phyloP scores from a whole-genome alignment of 2,113 vertebrate genomes.

The Pelmatolapia mariae region DNA sequence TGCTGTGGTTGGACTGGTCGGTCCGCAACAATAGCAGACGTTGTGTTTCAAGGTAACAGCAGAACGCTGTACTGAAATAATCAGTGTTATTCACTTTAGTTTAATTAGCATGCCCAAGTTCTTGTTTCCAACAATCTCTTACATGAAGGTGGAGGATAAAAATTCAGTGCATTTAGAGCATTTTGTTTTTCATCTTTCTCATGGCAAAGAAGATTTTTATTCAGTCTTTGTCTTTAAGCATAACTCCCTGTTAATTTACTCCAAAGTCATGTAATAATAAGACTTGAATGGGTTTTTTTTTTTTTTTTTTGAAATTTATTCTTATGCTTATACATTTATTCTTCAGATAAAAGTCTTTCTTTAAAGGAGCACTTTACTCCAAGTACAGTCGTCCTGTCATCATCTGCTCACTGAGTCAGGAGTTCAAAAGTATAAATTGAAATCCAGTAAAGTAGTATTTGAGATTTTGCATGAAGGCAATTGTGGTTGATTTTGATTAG shows the following conservation, averaged over 20 bases:
- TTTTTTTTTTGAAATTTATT: background rate
- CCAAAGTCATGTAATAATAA: background rate
- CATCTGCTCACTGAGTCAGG: background rate
- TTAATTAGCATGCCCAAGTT: background rate
- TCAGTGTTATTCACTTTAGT: background rate
- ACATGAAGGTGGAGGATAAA: background rate
- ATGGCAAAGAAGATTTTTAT: background rate
- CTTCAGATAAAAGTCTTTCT: background rate
- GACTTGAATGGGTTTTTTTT: fast-evolving
- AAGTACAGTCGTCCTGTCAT: background rate
- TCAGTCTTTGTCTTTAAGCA: background rate
- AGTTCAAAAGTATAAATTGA: background rate
- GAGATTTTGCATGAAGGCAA: background rate
- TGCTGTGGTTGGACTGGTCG: background rate
- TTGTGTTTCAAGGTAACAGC: background rate
- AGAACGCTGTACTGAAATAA: background rate
- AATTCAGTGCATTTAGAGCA: background rate
- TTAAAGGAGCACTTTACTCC: background rate
- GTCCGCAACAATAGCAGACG: fast-evolving
- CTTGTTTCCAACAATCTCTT: background rate
- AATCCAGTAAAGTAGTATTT: background rate
- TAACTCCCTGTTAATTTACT: background rate
- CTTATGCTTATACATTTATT: background rate
- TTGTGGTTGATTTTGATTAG: background rate
- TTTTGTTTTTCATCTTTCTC: background rate